Percentiles rank a stretch among this genome's conserved stretches.
Evolutionary conservation across 2,113 vertebrate species (phyloP).

Genomic region (Actinemys pallida): DNA sequence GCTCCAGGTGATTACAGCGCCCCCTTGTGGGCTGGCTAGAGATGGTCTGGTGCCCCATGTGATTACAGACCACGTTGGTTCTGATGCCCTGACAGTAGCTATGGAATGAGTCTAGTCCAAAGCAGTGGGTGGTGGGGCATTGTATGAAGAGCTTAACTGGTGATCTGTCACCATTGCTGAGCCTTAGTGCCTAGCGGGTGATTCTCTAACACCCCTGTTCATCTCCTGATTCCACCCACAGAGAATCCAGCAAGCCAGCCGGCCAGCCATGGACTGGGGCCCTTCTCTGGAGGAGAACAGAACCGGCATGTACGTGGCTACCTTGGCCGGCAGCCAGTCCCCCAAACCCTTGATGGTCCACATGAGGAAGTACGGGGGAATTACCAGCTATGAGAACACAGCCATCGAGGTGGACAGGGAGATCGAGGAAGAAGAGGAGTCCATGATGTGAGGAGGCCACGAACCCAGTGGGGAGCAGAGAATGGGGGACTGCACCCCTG

Average conservation of each 20-base stretch:
- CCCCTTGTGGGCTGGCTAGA: not conserved
- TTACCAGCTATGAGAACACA: conserved; percentile 86
- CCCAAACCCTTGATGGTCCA: conserved; percentile 86
- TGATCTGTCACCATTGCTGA: not conserved
- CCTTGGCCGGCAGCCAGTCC: conserved; percentile 82
- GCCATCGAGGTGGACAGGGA: conserved; percentile 85
- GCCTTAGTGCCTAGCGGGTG: not conserved
- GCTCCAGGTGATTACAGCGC: too few relatives aligned
- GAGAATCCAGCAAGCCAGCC: conserved; percentile 83
- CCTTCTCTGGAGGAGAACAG: conserved; percentile 84
- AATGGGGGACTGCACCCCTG: not conserved
- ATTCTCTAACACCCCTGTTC: not conserved
- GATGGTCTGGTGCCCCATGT: not conserved
- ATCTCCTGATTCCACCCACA: conserved; percentile 32
- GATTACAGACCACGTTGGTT: not conserved
- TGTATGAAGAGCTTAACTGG: not conserved
- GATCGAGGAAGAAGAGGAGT: conserved; percentile 83
- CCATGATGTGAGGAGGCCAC: conserved; percentile 79
- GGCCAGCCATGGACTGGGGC: conserved; percentile 84
- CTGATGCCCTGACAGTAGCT: not conserved
- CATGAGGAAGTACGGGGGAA: conserved; percentile 84
- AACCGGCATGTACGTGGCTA: conserved; percentile 81
- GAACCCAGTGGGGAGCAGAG: accelerated
- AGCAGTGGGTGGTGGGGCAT: not conserved
- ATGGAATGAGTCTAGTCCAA: not conserved